A percentile compares a stretch with the other conserved stretches of the same genome.
phyloP scores from a whole-genome alignment of 1,140 invertebrate genomes.

The Nymphalis io region DNA sequence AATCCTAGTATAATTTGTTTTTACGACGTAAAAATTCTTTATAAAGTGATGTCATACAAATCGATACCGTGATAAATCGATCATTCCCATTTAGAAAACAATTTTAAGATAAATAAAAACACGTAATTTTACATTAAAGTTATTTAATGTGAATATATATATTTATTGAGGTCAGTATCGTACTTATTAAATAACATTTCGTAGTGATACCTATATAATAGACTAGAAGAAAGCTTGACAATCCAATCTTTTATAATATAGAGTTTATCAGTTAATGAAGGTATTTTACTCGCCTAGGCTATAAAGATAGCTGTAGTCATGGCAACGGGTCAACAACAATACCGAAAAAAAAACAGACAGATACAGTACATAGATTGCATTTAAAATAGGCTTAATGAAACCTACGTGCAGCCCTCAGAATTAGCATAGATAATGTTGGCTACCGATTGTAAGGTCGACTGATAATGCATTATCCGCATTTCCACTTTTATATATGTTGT shows the following conservation, averaged over 20 bases:
- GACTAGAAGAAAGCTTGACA: neutral
- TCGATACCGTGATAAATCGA: no score
- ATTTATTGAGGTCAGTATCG: no score
- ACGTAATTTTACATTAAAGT: no score
- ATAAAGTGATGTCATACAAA: no score
- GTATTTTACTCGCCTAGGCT: conserved; percentile 20
- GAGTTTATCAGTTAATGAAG: neutral
- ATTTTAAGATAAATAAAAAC: no score
- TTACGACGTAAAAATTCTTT: no score
- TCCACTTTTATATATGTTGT: neutral
- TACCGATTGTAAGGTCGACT: conserved; percentile 30
- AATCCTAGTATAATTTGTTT: no score
- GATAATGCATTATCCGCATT: conserved; percentile 1
- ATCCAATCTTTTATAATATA: neutral
- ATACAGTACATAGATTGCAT: conserved; percentile 77
- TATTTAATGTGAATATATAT: no score
- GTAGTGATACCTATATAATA: no score
- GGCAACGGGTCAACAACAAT: conserved; percentile 64
- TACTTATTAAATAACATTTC: no score
- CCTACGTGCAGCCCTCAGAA: conserved; percentile 54
- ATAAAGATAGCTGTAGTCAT: conserved; percentile 62
- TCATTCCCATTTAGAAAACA: no score
- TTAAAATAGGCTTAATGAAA: conserved; percentile 69
- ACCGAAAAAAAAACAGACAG: conserved; percentile 65
- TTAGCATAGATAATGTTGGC: conserved; percentile 70